Evolutionary conservation across 1,140 invertebrate genomes (phyloP), one percentile per base, ranked within the genome.

Genomic region (Philopotamus ludificatus): DNA sequence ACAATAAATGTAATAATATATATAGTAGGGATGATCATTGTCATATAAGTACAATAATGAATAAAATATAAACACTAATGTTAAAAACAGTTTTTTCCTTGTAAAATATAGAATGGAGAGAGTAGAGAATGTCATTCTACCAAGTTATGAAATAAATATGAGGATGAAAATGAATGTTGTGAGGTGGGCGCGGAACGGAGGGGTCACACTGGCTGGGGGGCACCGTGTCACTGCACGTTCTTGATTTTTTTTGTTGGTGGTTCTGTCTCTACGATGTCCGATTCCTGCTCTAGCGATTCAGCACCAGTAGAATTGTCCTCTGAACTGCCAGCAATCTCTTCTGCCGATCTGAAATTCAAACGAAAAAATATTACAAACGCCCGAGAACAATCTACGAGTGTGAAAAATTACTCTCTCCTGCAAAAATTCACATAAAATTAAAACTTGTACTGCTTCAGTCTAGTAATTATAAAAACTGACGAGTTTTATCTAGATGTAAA

Each of bases 251-350:
- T 80, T 53, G 75, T 74, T 12, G 78, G 77, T 61, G 72, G 68
- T 66, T 70, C 70, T 1, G 71, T 57, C 65, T 70, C 70, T 3
- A 70, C 62, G 22, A 41, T 60, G 61, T 71, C 68, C 3, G 68
- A 22, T 28, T 58, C 59, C 22, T 28, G 59, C 58, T 74, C 77
- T 65, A 76, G 73, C 16, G 70, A 63, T 34, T 76, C 72, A 59
- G 76, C 76, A 47, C 77, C 79, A 63, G 79, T 72, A 3, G 79
- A 81, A 71, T 74, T 81, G 68, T 81, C 79, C 70, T 80, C 79
- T 58, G 78, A 76, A 71, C 79, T 79, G 54, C 77, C 78, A 67
- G 80, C 80, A 22, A 51, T 54, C 41, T 59, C 39, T 70, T 81
- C 80, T 71, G 77, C 73, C 74, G 73, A 74, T 72, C 79, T 79